Evolutionary conservation across 2,113 vertebrate species (phyloP), one percentile per base, ranked within the genome.

Genomic region (Phalacrocorax carbo): DNA sequence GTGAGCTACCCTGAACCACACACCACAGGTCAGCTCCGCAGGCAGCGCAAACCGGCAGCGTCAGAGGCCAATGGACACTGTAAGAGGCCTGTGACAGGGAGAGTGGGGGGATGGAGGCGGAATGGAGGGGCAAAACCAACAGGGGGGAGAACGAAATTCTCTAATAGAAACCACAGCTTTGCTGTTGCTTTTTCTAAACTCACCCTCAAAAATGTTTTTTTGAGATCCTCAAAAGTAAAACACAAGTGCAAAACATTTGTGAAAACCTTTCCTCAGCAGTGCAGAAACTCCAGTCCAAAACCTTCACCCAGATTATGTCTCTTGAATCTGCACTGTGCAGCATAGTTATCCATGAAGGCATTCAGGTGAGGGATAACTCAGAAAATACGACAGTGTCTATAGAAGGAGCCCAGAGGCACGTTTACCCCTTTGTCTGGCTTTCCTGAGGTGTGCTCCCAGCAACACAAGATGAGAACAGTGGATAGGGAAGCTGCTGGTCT

Each of bases 1-100:
- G 10, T 34, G 64, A 58, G 64, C 15, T 40, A 20, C 9, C 60
- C 17, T 44, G 38, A 79, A 10, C 19, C 14, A 36, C 4, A 1
- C 26, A 23, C 29, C 7, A 4, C 13, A 51, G 30, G 11, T 46
- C 80, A 77, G 23, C 29, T 79, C 51, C 23, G 17, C 70, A 15
- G 12, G 38, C 26, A 49, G 25, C 1, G 2, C 25, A 19, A 46
- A 49, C 29, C 3, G 0, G 20, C 49, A 27, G 11, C 4, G 0
- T 12, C 48, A 26, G 60, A 51, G 29, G 44, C 21, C 51, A 15
- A 20, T 0, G 42, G 42, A 42, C 11, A 19, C 15, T 9, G 18
- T 5, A 44, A 25, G 2, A 23, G 40, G 34, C 7, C 68, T 30
- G 7, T 1, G 2, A 66, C 75, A 38, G 15, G 27, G 3, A 66